These are phyloP conservation scores for Magallana nippona DNA, from an alignment of 2,888 invertebrate genomes.

Conservation along the genomic window DNA sequence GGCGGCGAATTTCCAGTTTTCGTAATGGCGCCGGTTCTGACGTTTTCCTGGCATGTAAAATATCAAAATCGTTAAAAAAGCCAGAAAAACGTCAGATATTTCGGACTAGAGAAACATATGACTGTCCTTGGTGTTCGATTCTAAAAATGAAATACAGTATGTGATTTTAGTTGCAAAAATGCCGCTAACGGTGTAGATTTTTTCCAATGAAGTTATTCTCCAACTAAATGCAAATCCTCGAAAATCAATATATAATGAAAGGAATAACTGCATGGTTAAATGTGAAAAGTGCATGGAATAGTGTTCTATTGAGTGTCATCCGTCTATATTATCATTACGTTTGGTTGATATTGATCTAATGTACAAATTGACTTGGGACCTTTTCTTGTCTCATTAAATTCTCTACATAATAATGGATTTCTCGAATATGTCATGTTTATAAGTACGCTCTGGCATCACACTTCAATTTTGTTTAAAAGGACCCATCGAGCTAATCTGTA, in stretches of 20 bases:
- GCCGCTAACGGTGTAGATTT: no score
- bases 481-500: no score
- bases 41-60: no score
- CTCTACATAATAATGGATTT: neutral
- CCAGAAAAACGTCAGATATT: no score
- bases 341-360: neutral
- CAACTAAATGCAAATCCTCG: neutral
- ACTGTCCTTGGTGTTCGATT: no score
- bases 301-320: slow-evolving; percentile 5
- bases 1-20: no score
- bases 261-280: neutral
- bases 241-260: slow-evolving; percentile 17
- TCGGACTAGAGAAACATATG: no score
- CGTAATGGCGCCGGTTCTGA: no score
- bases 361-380: neutral
- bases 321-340: neutral
- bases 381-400: slow-evolving; percentile 19
- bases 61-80: no score
- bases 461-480: neutral
- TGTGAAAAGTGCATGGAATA: neutral
- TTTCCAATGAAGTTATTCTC: no score
- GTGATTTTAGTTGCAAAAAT: no score
- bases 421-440: neutral
- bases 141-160: no score
- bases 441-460: neutral